Conservation (phyloP, 2,113 vertebrate genomes). For the Genyomyrus donnyi region DNA sequence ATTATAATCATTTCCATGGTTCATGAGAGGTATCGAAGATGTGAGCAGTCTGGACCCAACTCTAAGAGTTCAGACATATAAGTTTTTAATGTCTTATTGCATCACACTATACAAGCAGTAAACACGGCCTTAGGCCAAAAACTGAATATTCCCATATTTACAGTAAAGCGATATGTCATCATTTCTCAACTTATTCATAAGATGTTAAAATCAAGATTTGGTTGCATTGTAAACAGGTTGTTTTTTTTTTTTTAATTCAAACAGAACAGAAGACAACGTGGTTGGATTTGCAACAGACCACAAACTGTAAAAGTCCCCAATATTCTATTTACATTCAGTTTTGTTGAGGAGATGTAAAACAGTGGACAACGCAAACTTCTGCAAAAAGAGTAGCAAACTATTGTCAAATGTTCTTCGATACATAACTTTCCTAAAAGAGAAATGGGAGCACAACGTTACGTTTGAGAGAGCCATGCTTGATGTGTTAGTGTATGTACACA, state of each 20-base stretch:
- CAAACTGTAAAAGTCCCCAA: slow-evolving; percentile 42
- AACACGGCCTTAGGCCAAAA: slow-evolving; percentile 66
- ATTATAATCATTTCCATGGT: slow-evolving; percentile 16
- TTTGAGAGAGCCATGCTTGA: slow-evolving; percentile 58
- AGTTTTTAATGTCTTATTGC: slow-evolving; percentile 64
- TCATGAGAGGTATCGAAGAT: neutral
- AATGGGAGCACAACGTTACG: slow-evolving; percentile 16
- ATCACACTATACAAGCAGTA: slow-evolving; percentile 70
- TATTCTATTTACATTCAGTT: slow-evolving; percentile 41
- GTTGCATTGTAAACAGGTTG: slow-evolving; percentile 61
- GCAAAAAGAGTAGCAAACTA: slow-evolving; percentile 60
- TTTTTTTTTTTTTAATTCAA: slow-evolving; percentile 43
- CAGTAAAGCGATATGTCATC: slow-evolving; percentile 65
- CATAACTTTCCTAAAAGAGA: slow-evolving; percentile 51
- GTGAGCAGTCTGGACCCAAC: neutral
- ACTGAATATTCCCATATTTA: slow-evolving; percentile 63
- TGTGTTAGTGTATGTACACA: slow-evolving; percentile 44
- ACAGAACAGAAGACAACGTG: slow-evolving; percentile 35
- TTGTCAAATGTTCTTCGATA: slow-evolving; percentile 60
- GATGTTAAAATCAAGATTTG: slow-evolving; percentile 53
- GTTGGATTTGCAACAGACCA: slow-evolving; percentile 38
- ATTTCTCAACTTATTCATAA: slow-evolving; percentile 50
- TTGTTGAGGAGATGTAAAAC: slow-evolving; percentile 58
- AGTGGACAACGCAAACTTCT: slow-evolving; percentile 55
- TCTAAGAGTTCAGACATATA: slow-evolving; percentile 50